Evolutionary conservation across 2,797 vertebrate genomes (phyloP).

Genomic region (Tragopan temminckii): DNA sequence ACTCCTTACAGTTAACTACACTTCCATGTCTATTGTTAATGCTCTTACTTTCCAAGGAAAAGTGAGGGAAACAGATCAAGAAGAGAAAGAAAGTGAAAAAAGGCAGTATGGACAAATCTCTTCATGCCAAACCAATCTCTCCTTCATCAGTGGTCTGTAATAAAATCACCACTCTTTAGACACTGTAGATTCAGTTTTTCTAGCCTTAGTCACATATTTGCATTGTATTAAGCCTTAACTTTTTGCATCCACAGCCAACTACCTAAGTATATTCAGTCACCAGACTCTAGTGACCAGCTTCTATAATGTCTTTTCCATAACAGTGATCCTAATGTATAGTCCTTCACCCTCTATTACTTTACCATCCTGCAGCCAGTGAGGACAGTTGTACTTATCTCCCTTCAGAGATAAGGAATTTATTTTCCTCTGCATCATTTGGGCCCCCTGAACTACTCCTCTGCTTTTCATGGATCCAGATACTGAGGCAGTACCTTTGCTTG

Average conservation of each 20-base stretch:
- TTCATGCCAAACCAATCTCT: not conserved
- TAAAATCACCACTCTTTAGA: not conserved
- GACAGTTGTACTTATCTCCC: not conserved
- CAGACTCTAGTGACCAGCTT: not conserved
- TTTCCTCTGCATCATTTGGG: not conserved
- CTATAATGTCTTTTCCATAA: not conserved
- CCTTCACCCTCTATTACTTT: not conserved
- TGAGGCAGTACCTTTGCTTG: not conserved
- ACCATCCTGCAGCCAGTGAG: not conserved
- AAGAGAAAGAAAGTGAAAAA: not conserved
- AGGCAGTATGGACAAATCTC: not conserved
- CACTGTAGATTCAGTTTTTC: not conserved
- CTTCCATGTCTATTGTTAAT: rapidly evolving
- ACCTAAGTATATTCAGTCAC: not conserved
- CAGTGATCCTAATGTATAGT: not conserved
- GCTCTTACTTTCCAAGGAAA: not conserved
- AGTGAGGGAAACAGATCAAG: not conserved
- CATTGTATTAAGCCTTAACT: not conserved
- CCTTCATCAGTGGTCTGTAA: not conserved
- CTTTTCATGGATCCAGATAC: not conserved
- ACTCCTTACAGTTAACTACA: not conserved
- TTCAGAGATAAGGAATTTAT: not conserved
- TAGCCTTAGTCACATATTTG: not conserved
- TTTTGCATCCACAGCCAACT: not conserved
- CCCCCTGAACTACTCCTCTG: not conserved